Evolutionary conservation across 2,113 vertebrate species (phyloP), one percentile per base, ranked within the genome.

Genomic region (Pimephales promelas): DNA sequence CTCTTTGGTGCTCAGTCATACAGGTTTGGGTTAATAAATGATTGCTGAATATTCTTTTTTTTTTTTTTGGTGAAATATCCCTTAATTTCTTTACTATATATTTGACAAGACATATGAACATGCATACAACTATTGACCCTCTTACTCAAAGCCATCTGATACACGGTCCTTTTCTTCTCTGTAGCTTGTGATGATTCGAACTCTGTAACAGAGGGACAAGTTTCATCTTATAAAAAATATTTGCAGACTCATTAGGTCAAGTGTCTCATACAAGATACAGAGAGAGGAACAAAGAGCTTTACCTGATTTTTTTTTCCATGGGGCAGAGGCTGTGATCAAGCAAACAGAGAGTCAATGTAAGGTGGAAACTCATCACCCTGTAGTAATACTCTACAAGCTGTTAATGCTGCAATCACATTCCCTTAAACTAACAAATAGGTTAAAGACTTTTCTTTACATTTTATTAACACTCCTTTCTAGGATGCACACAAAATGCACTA

Each of bases 141-240:
- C 96, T 96, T 96, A 97, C 97, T 97, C 91, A 97, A 88, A 86
- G 97, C 97, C 97, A 97, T 97, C 93, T 97, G 97, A 91, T 97
- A 97, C 89, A 97, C 97, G 18, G 96, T 97, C 91, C 97, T 93
- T 92, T 97, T 97, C 92, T 97, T 97, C 92, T 97, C 97, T 78
- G 96, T 94, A 87, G 95, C 94, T 89, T 96, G 95, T 5, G 95
- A 90, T 57, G 95, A 94, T 85, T 97, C 96, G 26, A 96, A 96
- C 87, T 97, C 97, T 97, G 92, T 84, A 87, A 90, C 83, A 84
- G 64, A 83, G 78, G 31, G 80, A 83, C 28, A 59, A 22, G 14
- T 34, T 45, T 75, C 8, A 84, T 71, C 40, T 80, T 87, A 1
- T 81, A 28, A 83, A 66, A 83, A 36, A 86, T 64, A 74, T 49